Evolutionary conservation across 2,797 vertebrate species (phyloP).

Genomic region (Rhynchotus rufescens): DNA sequence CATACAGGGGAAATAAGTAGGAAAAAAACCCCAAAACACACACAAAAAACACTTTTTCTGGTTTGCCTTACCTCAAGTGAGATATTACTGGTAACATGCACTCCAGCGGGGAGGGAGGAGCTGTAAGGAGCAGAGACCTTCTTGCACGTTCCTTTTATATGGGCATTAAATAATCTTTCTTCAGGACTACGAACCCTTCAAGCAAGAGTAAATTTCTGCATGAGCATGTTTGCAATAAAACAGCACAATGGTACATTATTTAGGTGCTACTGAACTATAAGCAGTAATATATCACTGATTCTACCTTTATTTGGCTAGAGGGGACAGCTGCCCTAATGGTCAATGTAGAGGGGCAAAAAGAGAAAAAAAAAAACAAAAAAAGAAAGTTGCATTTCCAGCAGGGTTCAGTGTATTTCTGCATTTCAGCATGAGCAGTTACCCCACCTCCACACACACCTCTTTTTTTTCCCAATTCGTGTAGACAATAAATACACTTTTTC

Average conservation of each 20-base stretch:
- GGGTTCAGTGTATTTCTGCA: neutral
- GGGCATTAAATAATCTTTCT: neutral
- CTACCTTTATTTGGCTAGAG: neutral
- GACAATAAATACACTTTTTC: neutral
- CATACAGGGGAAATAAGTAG: neutral
- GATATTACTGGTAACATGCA: too few relatives aligned
- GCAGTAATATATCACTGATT: neutral
- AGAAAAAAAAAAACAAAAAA: neutral
- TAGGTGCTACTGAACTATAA: neutral
- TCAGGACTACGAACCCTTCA: neutral
- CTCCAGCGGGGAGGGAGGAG: accelerated
- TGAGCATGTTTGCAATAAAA: neutral
- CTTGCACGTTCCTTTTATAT: neutral
- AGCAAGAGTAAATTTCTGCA: neutral
- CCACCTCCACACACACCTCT: neutral
- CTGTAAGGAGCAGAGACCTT: neutral
- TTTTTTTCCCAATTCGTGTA: neutral
- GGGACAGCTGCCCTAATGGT: accelerated
- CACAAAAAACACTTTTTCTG: neutral
- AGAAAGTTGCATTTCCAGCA: neutral
- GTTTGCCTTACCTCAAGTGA: neutral
- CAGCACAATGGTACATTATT: accelerated
- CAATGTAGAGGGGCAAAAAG: neutral
- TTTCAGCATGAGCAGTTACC: neutral
- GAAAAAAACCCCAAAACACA: too few relatives aligned